Percentiles rank a stretch among this genome's conserved stretches.
Conservation (phyloP, 1,140 invertebrate genomes). For the Ceratina japonica region DNA sequence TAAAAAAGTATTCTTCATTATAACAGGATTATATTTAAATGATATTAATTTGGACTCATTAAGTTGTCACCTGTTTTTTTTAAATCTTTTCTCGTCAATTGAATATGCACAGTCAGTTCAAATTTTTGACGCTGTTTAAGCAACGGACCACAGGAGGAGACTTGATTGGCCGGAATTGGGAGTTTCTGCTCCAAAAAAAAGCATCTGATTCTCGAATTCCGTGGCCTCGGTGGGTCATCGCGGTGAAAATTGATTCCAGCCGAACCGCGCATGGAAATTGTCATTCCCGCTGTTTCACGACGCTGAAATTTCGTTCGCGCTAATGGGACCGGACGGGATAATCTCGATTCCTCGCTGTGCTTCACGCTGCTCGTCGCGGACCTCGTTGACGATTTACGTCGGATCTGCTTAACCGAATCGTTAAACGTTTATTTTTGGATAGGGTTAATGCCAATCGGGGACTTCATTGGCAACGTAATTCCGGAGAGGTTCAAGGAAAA, state of each 20-base stretch:
- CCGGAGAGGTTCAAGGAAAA: too few relatives aligned
- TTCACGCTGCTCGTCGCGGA: neutral
- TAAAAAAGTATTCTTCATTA: too few relatives aligned
- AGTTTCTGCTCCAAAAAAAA: neutral
- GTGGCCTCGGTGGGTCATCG: neutral
- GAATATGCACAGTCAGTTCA: too few relatives aligned
- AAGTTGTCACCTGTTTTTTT: too few relatives aligned
- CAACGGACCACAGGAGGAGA: neutral
- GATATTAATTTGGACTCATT: too few relatives aligned
- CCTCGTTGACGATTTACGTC: conserved; percentile 17
- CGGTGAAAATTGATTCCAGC: conserved; percentile 13
- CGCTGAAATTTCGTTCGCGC: neutral
- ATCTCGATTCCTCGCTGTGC: neutral
- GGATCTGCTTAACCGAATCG: neutral
- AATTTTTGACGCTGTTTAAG: conserved; percentile 5
- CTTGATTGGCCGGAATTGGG: conserved; percentile 22
- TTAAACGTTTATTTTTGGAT: neutral
- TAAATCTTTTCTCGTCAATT: neutral
- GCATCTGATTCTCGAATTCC: neutral
- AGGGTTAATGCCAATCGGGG: neutral
- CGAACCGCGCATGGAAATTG: conserved; percentile 6
- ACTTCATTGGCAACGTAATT: too few relatives aligned
- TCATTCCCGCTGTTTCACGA: conserved; percentile 24
- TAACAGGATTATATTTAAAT: too few relatives aligned
- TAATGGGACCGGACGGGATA: neutral